Evolutionary conservation across 2,888 invertebrate species (phyloP).

Genomic region (Clanis bilineata): DNA sequence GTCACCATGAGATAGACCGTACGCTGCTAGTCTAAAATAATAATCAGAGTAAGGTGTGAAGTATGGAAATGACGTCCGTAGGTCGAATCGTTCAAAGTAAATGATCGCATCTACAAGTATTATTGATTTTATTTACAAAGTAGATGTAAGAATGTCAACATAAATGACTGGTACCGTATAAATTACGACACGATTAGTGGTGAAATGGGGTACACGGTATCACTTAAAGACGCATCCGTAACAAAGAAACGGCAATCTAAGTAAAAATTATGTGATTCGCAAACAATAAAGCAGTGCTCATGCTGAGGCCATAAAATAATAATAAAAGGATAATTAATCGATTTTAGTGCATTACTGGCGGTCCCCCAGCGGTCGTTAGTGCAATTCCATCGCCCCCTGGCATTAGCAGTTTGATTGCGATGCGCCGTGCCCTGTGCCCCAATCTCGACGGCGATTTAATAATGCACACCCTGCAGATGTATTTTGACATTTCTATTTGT

Average conservation of each 20-base stretch:
- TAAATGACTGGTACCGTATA: neutral
- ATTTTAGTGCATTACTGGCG: constrained; percentile 73
- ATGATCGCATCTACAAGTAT: no score
- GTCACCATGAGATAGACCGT: no score
- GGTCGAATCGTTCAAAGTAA: no score
- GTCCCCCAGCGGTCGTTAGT: constrained; percentile 57
- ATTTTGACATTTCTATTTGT: constrained; percentile 75
- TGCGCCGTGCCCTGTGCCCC: constrained; percentile 36
- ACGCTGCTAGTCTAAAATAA: no score
- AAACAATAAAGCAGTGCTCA: constrained; percentile 12
- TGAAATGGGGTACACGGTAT: neutral
- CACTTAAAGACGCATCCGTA: neutral
- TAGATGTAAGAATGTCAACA: neutral
- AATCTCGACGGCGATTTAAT: constrained; percentile 56
- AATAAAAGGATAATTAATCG: constrained; percentile 80
- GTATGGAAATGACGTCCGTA: no score
- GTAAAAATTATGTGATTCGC: constrained; percentile 11
- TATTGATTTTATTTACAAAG: no score
- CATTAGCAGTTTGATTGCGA: constrained; percentile 70
- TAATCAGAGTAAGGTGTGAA: no score
- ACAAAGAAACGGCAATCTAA: constrained; percentile 1
- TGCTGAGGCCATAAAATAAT: constrained; percentile 69
- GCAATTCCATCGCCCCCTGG: constrained; percentile 52
- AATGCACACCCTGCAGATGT: constrained; percentile 65
- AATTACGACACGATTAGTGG: neutral